Conservation (phyloP, 2,113 vertebrate species). For the Periophthalmodon schlosseri region DNA sequence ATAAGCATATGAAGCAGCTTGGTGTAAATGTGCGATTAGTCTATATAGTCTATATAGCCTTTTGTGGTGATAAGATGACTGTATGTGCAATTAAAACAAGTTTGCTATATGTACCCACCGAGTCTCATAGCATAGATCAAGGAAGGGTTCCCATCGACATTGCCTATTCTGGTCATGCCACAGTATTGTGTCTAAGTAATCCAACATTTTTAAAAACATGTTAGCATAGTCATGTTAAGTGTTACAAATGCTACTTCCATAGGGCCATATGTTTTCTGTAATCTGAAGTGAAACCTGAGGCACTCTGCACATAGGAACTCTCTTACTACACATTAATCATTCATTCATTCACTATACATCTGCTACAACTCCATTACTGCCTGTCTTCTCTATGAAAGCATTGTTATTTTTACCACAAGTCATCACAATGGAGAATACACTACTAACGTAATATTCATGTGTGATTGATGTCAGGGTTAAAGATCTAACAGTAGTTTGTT, state of each 20-base stretch:
- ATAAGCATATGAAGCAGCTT: too few relatives aligned
- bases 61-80: background rate
- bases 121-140: background rate
- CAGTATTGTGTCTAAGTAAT: background rate
- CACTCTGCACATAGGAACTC: background rate
- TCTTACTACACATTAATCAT: constrained; percentile 5
- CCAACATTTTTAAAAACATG: background rate
- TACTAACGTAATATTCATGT: background rate
- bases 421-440: background rate
- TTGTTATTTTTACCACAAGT: background rate
- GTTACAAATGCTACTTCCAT: background rate
- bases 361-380: constrained; percentile 1
- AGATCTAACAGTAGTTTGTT: background rate
- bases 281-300: constrained; percentile 1
- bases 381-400: constrained; percentile 1
- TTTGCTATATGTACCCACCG: background rate
- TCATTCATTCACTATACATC: background rate
- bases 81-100: background rate
- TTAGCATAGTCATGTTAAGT: background rate
- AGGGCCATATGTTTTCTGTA: background rate
- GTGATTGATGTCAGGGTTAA: background rate
- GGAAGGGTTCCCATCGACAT: background rate
- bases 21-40: too few relatives aligned
- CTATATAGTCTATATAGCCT: background rate
- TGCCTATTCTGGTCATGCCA: background rate